Conservation (phyloP, 2,113 vertebrate genomes). For the Hyla sarda region DNA sequence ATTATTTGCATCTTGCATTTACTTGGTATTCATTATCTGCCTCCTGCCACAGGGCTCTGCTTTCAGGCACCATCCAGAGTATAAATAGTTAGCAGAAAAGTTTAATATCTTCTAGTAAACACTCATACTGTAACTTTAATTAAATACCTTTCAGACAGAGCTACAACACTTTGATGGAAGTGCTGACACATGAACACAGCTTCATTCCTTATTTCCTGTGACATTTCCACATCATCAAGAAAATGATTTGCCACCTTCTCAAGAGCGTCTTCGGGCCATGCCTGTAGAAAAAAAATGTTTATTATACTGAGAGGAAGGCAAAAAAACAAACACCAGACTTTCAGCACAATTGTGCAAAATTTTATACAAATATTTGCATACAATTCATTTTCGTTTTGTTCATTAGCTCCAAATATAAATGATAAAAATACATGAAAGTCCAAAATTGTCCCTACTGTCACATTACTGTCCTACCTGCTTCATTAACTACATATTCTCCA, state of each 20-base stretch:
- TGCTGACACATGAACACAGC: conserved; percentile 62
- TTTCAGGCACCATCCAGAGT: neutral
- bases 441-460: too few species aligned
- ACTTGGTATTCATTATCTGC: neutral
- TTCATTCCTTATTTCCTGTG: conserved; percentile 64
- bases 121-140: conserved; percentile 50
- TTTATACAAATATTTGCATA: neutral
- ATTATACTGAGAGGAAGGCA: conserved; percentile 45
- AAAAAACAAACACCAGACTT: neutral
- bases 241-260: conserved; percentile 68
- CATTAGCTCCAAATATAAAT: neutral
- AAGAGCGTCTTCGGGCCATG: conserved; percentile 66
- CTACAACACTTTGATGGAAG: conserved; percentile 60
- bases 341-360: neutral
- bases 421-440: too few species aligned
- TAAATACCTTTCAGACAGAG: conserved; percentile 60
- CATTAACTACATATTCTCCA: too few species aligned
- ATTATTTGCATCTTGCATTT: neutral
- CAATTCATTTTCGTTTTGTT: neutral
- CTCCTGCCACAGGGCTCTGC: neutral
- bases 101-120: conserved; percentile 49
- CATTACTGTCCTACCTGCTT: too few species aligned
- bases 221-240: conserved; percentile 66
- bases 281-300: conserved; percentile 65
- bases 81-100: neutral